These are phyloP conservation scores for Palythoa grandiflora DNA, from an alignment of 92 coral and sea anemone genomes.

Conservation along the genomic window DNA sequence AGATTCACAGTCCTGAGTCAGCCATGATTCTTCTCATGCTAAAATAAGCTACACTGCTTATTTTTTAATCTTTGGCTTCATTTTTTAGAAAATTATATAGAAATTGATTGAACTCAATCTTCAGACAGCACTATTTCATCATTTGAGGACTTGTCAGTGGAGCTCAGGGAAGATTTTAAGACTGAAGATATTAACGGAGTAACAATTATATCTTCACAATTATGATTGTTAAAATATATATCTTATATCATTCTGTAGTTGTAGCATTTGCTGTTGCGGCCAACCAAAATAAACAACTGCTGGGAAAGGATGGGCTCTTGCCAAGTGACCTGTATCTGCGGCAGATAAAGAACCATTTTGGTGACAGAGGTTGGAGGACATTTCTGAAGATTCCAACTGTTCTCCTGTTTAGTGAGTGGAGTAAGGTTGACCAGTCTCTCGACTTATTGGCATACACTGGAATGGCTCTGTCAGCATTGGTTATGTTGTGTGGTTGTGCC, in stretches of 20 bases:
- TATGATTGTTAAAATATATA: neutral
- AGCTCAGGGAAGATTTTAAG: too few species aligned
- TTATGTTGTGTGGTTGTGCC: constrained; percentile 81
- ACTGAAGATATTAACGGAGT: too few species aligned
- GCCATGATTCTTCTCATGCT: too few species aligned
- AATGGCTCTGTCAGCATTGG: constrained; percentile 77
- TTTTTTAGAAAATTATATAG: too few species aligned
- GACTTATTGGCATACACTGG: constrained; percentile 88
- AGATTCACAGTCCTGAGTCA: too few species aligned
- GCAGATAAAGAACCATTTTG: constrained; percentile 81
- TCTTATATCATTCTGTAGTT: constrained; percentile 56
- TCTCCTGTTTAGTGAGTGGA: constrained; percentile 78
- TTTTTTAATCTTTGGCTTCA: too few species aligned
- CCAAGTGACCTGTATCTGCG: constrained; percentile 84
- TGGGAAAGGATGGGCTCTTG: constrained; percentile 93
- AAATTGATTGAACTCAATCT: too few species aligned
- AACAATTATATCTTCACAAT: too few species aligned
- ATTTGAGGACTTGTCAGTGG: too few species aligned
- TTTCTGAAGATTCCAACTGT: constrained; percentile 88
- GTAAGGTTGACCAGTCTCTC: constrained; percentile 73
- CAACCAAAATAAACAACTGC: constrained; percentile 91
- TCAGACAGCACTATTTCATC: too few species aligned
- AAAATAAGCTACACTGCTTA: too few species aligned
- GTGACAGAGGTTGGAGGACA: constrained; percentile 74
- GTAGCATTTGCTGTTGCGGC: constrained; percentile 94